Conservation (phyloP, 1,140 invertebrate genomes). For the Brachionus koreanus region DNA sequence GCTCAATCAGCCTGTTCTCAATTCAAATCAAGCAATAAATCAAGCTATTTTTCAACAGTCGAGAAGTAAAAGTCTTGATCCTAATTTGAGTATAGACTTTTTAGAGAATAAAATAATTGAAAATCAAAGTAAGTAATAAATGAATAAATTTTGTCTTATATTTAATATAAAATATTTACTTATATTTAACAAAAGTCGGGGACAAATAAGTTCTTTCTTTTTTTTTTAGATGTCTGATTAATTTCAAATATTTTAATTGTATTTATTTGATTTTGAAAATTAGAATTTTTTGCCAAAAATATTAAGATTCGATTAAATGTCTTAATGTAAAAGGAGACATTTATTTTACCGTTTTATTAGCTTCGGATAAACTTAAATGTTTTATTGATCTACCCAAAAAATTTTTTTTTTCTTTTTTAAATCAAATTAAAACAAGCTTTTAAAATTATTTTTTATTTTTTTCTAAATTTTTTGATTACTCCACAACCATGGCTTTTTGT, state of each 20-base stretch:
- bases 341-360: not conserved
- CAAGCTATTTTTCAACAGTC: not conserved
- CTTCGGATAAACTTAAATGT: not conserved
- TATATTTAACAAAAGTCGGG: not conserved
- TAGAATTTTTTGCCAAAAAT: not conserved
- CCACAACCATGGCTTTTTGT: too few species aligned
- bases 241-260: too few species aligned
- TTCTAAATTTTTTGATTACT: too few species aligned
- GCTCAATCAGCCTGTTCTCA: not conserved
- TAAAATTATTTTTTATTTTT: too few species aligned
- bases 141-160: not conserved
- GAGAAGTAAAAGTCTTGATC: slow-evolving; percentile 37
- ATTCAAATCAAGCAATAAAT: not conserved
- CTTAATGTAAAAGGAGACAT: not conserved
- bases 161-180: not conserved
- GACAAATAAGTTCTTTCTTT: not conserved
- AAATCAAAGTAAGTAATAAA: not conserved
- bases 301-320: not conserved
- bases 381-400: too few species aligned
- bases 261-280: not conserved
- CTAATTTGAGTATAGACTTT: not conserved
- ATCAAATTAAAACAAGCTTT: too few species aligned
- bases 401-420: too few species aligned
- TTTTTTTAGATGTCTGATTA: not conserved
- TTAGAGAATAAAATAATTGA: not conserved